These are phyloP conservation scores for Euzophera pinguis DNA, from an alignment of 2,888 invertebrate genomes.

Conservation along the genomic window DNA sequence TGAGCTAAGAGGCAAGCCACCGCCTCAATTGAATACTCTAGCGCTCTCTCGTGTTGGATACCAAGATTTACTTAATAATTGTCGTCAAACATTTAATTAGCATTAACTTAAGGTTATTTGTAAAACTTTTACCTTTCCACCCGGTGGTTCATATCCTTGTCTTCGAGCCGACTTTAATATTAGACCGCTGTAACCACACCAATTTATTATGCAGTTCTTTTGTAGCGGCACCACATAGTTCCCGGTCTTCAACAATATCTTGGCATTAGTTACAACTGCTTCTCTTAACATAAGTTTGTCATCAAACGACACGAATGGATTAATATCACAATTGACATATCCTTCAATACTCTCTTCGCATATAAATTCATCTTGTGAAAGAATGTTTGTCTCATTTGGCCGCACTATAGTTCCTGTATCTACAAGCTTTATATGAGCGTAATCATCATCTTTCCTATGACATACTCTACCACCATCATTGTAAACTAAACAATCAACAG, in stretches of 20 bases:
- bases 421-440: slow-evolving; percentile 49
- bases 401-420: slow-evolving; percentile 53
- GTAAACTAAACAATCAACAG: slow-evolving; percentile 64
- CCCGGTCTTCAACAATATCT: slow-evolving; percentile 52
- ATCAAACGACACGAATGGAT: slow-evolving; percentile 47
- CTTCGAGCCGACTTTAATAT: slow-evolving; percentile 32
- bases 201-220: slow-evolving; percentile 41
- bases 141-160: slow-evolving; percentile 42
- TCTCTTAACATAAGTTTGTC: slow-evolving; percentile 45
- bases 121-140: slow-evolving; percentile 53
- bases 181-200: slow-evolving; percentile 59
- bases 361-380: slow-evolving; percentile 64
- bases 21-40: too few relatives aligned
- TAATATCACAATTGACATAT: slow-evolving; percentile 52
- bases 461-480: slow-evolving; percentile 56
- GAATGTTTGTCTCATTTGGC: slow-evolving; percentile 47
- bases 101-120: too few relatives aligned
- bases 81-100: too few relatives aligned
- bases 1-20: too few relatives aligned
- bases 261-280: slow-evolving; percentile 31
- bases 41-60: too few relatives aligned
- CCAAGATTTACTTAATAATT: too few relatives aligned
- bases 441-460: slow-evolving; percentile 46
- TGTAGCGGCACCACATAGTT: slow-evolving; percentile 38
- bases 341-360: slow-evolving; percentile 51